A percentile compares a stretch with the other conserved stretches of the same genome.
Conservation (phyloP, 1,140 invertebrate species). For the Pseudomyrmex pallidus region DNA sequence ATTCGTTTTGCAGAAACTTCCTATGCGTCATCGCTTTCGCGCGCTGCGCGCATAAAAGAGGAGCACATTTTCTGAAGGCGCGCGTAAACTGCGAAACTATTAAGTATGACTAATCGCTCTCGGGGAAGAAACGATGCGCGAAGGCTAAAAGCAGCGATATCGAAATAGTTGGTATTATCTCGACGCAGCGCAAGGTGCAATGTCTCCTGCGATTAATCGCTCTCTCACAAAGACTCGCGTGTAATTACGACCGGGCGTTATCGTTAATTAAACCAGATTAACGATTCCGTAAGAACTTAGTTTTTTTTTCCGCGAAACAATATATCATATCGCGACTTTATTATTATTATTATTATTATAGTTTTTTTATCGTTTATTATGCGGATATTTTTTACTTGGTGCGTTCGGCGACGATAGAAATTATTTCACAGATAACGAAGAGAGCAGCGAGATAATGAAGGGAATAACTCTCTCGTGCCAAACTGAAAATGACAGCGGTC, state of each 20-base stretch:
- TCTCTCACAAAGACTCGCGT: slow-evolving; percentile 33
- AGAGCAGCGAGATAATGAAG: not conserved
- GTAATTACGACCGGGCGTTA: not conserved
- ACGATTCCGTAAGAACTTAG: not conserved
- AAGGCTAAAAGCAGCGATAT: slow-evolving; percentile 33
- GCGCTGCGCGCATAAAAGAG: not conserved
- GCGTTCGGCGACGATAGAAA: not conserved
- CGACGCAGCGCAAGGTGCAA: slow-evolving; percentile 10
- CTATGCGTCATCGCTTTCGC: slow-evolving; percentile 28
- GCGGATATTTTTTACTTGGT: not conserved
- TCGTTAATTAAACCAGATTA: slow-evolving; percentile 50
- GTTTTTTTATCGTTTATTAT: not conserved
- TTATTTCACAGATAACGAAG: slow-evolving; percentile 4
- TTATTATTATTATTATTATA: not conserved
- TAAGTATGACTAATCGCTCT: slow-evolving; percentile 45
- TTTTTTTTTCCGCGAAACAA: not conserved
- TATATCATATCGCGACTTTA: not conserved
- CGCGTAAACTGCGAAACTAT: slow-evolving; percentile 47
- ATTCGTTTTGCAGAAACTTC: slow-evolving; percentile 16
- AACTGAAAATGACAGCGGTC: slow-evolving; percentile 1
- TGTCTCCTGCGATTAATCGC: slow-evolving; percentile 38
- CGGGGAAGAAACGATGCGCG: slow-evolving; percentile 33
- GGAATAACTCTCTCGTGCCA: not conserved
- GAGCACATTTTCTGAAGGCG: slow-evolving; percentile 19
- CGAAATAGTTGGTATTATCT: slow-evolving; percentile 14